phyloP scores from a whole-genome alignment of 2,113 vertebrate species.

The Protobothrops mucrosquamatus region DNA sequence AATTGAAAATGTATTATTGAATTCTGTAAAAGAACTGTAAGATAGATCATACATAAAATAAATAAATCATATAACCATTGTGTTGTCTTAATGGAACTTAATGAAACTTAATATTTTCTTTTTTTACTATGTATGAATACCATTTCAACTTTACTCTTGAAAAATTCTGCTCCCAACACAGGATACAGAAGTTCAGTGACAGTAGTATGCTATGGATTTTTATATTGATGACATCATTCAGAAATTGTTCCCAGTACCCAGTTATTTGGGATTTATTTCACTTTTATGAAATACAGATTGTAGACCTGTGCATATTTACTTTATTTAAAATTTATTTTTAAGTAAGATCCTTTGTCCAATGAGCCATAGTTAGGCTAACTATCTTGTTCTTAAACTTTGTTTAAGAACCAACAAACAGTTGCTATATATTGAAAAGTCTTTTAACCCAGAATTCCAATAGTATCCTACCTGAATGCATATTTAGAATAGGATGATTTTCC shows the following conservation, averaged over 20 bases:
- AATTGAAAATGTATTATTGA: slow-evolving; percentile 36
- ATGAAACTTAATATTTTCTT: slow-evolving; percentile 30
- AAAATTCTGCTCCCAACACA: slow-evolving; percentile 5
- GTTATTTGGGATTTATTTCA: background rate
- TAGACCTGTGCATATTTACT: background rate
- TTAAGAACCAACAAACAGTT: background rate
- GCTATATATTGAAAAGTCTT: background rate
- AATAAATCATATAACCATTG: slow-evolving; percentile 43
- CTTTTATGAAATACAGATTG: background rate
- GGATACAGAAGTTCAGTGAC: background rate
- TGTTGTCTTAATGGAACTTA: slow-evolving; percentile 36
- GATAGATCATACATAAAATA: slow-evolving; percentile 41
- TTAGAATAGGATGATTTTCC: background rate
- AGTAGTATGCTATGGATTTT: background rate
- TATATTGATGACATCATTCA: background rate
- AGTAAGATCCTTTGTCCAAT: background rate
- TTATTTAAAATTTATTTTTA: background rate
- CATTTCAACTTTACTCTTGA: slow-evolving; percentile 18
- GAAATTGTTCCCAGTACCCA: background rate
- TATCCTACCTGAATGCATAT: background rate
- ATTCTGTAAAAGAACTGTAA: slow-evolving; percentile 40
- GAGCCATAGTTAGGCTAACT: background rate
- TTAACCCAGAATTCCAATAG: background rate
- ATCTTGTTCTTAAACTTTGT: background rate
- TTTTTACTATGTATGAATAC: slow-evolving; percentile 26